A percentile compares a stretch with the other conserved stretches of the same genome.
Conservation (phyloP, 2,888 invertebrate genomes). For the Papilio gigon region DNA sequence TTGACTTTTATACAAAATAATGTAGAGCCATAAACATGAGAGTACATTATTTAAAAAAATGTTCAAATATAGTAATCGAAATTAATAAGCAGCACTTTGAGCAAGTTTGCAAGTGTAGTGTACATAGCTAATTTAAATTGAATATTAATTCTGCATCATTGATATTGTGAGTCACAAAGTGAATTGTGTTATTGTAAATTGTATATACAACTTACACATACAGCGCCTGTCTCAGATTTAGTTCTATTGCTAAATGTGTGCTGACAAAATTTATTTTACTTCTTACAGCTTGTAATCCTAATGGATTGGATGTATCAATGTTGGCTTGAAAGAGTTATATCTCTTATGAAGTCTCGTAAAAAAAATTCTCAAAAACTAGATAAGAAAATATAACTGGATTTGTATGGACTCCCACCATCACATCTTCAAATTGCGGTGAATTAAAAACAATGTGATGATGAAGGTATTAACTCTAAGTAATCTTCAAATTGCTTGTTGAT, state of each 20-base stretch:
- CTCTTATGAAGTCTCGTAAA: too few species aligned
- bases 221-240: neutral
- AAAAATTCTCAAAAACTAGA: too few species aligned
- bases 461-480: too few species aligned
- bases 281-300: neutral
- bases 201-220: neutral
- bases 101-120: neutral
- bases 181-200: constrained; percentile 7
- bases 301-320: neutral
- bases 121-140: neutral
- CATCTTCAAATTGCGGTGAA: too few species aligned
- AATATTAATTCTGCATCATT: neutral
- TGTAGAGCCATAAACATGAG: neutral
- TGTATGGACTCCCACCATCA: too few species aligned
- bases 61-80: neutral
- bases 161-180: constrained; percentile 7
- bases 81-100: neutral
- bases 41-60: neutral
- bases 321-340: too few species aligned
- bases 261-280: neutral
- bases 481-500: too few species aligned
- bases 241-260: neutral
- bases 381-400: too few species aligned
- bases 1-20: neutral
- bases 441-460: too few species aligned